Conservation (phyloP, 2,113 vertebrate genomes). For the Heteronetta atricapilla region DNA sequence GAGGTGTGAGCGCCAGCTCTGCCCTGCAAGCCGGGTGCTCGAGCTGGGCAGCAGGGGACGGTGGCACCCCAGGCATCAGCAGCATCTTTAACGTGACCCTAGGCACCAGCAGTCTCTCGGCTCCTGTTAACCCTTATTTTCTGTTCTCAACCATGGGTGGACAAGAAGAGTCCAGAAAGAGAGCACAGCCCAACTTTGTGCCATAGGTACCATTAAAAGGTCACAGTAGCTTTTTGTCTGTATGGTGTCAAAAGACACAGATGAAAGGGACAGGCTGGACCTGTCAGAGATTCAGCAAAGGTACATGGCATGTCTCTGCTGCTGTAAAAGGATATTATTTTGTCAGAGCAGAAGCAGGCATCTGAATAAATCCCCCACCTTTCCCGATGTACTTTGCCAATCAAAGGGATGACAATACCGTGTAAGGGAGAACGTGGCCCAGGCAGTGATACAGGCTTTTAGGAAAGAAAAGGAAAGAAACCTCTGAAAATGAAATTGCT, state of each 20-base stretch:
- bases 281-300: neutral
- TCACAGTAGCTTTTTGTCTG: neutral
- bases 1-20: neutral
- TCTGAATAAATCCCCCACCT: neutral
- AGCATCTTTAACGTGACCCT: neutral
- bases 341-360: neutral
- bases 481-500: neutral
- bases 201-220: neutral
- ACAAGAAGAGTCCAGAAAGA: neutral
- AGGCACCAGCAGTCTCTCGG: neutral
- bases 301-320: neutral
- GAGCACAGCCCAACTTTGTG: neutral
- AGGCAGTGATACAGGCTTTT: neutral
- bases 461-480: neutral
- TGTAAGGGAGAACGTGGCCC: neutral
- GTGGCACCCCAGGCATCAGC: accelerated
- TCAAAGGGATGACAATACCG: neutral
- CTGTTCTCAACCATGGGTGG: neutral
- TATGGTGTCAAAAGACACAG: neutral
- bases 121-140: neutral
- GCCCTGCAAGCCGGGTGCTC: accelerated
- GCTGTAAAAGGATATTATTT: neutral
- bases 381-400: neutral
- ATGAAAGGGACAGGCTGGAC: neutral
- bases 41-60: neutral